Conservation (phyloP, 2,888 invertebrate genomes). For the Polydrusus pterygomalis region DNA sequence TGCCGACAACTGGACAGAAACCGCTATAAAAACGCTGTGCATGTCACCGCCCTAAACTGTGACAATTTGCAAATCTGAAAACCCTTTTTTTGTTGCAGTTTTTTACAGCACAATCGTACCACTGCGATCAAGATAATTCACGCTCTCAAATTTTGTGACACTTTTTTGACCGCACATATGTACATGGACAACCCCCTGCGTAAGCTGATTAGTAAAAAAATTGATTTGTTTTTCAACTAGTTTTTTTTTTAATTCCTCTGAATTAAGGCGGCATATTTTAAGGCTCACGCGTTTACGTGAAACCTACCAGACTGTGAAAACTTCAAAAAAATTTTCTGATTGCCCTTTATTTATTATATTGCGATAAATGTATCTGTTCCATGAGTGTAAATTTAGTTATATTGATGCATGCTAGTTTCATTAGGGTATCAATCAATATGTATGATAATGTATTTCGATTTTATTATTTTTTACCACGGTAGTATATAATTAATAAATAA, state of each 20-base stretch:
- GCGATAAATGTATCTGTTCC: conserved; percentile 61
- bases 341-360: conserved; percentile 53
- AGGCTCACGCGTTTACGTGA: too few relatives aligned
- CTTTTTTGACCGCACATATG: too few relatives aligned
- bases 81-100: not conserved
- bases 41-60: too few relatives aligned
- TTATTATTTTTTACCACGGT: conserved; percentile 72
- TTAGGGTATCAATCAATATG: conserved; percentile 69
- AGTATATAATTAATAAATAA: conserved; percentile 68
- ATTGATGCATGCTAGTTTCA: conserved; percentile 71
- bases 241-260: not conserved
- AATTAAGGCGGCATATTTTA: too few relatives aligned
- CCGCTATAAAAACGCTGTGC: too few relatives aligned
- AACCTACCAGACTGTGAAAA: conserved; percentile 13
- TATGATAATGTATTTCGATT: conserved; percentile 72
- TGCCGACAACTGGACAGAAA: too few relatives aligned
- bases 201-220: too few relatives aligned
- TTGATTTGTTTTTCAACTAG: not conserved
- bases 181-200: too few relatives aligned
- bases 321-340: conserved; percentile 47
- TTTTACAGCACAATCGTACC: too few relatives aligned
- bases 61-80: too few relatives aligned
- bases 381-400: conserved; percentile 70
- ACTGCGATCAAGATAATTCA: too few relatives aligned
- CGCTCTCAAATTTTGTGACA: too few relatives aligned